These are phyloP conservation scores for Spizella passerina DNA, from an alignment of 2,797 vertebrate species.

Conservation along the genomic window DNA sequence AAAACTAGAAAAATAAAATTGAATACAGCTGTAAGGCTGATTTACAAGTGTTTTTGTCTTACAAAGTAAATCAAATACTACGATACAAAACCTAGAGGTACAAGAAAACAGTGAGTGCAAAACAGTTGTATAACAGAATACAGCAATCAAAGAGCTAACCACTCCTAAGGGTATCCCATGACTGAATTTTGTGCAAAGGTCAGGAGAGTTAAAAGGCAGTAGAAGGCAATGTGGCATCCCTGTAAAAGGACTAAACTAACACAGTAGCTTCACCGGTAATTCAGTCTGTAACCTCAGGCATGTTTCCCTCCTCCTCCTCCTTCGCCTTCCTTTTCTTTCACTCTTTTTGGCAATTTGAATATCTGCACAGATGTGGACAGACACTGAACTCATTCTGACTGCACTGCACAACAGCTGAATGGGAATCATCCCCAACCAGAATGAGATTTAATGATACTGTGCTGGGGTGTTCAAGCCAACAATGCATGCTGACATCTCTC, in stretches of 20 bases:
- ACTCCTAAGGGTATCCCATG: background rate
- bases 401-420: background rate
- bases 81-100: background rate
- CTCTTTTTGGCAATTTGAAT: background rate
- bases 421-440: background rate
- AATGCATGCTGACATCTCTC: background rate
- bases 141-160: background rate
- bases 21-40: background rate
- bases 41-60: background rate
- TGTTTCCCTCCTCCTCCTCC: background rate
- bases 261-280: background rate
- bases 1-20: background rate
- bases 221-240: background rate
- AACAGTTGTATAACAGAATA: background rate
- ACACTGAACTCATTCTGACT: background rate
- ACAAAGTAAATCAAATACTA: background rate
- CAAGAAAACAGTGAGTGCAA: background rate
- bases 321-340: background rate
- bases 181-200: background rate
- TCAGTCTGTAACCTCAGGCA: background rate
- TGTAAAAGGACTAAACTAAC: background rate
- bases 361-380: background rate
- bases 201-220: background rate
- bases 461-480: background rate
- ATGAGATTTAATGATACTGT: background rate